Evolutionary conservation across 2,797 vertebrate genomes (phyloP), one percentile per base, ranked within the genome.

Genomic region (Phalanger gymnotis): DNA sequence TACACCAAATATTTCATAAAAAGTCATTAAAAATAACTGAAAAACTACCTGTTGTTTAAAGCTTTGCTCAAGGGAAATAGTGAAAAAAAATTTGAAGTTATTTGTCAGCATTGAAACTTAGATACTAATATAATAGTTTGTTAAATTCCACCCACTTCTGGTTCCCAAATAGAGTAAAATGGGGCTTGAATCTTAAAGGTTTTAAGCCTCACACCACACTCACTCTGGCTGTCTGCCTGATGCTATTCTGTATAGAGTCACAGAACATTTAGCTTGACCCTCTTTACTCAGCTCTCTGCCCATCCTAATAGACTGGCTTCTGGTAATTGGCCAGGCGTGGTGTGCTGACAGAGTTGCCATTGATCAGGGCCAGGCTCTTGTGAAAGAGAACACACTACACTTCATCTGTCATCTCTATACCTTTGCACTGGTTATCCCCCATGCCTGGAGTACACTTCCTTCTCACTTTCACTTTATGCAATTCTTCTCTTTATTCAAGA

Each of bases 331-430:
- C 97, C 96, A 73, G 34, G 34, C 19, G 16, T 16, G 61, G 34
- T 40, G 22, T 40, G 3, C 14, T 73, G 22, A 16, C 34, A 97
- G 92, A 13, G 89, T 91, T 54, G 31, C 56, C 1, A 0, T 97
- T 97, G 98, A 97, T 58, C 92, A 47, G 91, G 54, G 97, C 97
- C 97, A 98, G 93, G 54, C 94, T 55, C 91, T 98, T 94, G 95
- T 91, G 96, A 95, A 96, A 94, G 94, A 92, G 92, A n/a, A 4
- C 92, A 73, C 11, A 34, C 58, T 34, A 61, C 3, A n/a, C 34
- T n/a, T 5, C 61, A n/a, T n/a, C 16, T n/a, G 5, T n/a, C 9
- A n/a, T 66, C 58, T 66, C n/a, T 12, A n/a, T n/a, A 66, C 58
- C 12, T 34, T 34, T 66, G 58, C 13, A 66, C 58, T 34, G 58